Percentiles rank a stretch among this genome's conserved stretches.
These are phyloP conservation scores for Setophaga kirtlandii DNA, from an alignment of 2,113 vertebrate genomes.

Conservation along the genomic window DNA sequence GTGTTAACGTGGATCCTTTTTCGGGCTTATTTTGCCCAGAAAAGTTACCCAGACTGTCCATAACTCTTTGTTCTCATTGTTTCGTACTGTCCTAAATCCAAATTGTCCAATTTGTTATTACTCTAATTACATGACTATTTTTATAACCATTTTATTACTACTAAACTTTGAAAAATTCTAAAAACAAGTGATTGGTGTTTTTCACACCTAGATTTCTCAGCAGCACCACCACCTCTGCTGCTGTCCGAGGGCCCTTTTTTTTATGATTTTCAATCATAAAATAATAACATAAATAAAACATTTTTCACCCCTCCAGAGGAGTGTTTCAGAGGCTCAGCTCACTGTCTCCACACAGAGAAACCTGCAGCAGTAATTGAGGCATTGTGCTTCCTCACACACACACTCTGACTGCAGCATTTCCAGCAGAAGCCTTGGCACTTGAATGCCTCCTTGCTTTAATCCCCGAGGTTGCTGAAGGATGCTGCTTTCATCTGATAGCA, in stretches of 20 bases:
- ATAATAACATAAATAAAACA: no score
- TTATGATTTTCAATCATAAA: no score
- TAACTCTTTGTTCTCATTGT: no score
- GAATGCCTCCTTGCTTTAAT: conserved; percentile 40
- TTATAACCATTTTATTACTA: no score
- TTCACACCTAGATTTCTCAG: not conserved
- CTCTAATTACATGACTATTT: no score
- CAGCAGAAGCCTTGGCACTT: conserved; percentile 9
- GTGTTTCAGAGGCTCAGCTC: not conserved
- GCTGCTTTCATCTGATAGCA: conserved; percentile 54
- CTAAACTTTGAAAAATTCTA: no score
- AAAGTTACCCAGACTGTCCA: fast-evolving
- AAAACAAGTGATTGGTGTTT: no score
- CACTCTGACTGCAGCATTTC: not conserved
- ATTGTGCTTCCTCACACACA: not conserved
- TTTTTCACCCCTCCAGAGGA: not conserved
- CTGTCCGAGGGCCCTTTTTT: not conserved
- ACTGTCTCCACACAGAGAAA: fast-evolving
- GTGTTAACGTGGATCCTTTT: no score
- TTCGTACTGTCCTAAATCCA: no score
- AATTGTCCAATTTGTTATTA: no score
- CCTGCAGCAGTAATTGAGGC: not conserved
- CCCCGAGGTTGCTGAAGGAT: conserved; percentile 29
- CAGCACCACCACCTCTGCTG: not conserved
- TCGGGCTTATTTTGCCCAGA: no score